phyloP scores from a whole-genome alignment of 1,140 invertebrate genomes.

The Heterodera carotae region DNA sequence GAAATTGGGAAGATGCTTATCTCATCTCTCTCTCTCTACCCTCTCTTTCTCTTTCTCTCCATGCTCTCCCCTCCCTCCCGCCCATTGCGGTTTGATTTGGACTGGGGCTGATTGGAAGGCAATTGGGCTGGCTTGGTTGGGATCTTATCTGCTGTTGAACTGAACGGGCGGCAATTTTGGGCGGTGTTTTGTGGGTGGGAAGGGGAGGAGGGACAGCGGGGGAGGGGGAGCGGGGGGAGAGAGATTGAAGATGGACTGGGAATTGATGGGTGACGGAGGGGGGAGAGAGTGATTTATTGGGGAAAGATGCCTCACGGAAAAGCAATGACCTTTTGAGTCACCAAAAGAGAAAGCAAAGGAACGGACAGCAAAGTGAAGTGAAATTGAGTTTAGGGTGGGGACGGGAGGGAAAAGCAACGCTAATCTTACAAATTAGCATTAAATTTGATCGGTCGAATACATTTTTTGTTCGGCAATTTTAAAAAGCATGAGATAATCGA shows the following conservation, averaged over 20 bases:
- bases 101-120: not conserved
- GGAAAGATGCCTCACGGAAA: not conserved
- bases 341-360: not conserved
- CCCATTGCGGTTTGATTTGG: not conserved
- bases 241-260: too few relatives aligned
- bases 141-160: not conserved
- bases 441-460: not conserved
- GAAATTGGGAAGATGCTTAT: not conserved
- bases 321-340: conserved; percentile 9
- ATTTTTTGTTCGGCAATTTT: too few relatives aligned
- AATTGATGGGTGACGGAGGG: too few relatives aligned
- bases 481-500: too few relatives aligned
- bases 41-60: too few relatives aligned
- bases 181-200: not conserved
- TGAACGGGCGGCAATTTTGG: conserved; percentile 12
- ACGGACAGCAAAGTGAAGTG: not conserved
- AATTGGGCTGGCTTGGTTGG: too few relatives aligned
- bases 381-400: not conserved
- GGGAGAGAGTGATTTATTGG: conserved; percentile 13
- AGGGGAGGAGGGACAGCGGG: not conserved
- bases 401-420: too few relatives aligned
- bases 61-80: too few relatives aligned
- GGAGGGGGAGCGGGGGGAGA: not conserved
- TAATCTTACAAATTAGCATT: too few relatives aligned
- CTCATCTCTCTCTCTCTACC: not conserved